Evolutionary conservation across 2,888 invertebrate species (phyloP).

Genomic region (Liopterus haemorrhoidalis): DNA sequence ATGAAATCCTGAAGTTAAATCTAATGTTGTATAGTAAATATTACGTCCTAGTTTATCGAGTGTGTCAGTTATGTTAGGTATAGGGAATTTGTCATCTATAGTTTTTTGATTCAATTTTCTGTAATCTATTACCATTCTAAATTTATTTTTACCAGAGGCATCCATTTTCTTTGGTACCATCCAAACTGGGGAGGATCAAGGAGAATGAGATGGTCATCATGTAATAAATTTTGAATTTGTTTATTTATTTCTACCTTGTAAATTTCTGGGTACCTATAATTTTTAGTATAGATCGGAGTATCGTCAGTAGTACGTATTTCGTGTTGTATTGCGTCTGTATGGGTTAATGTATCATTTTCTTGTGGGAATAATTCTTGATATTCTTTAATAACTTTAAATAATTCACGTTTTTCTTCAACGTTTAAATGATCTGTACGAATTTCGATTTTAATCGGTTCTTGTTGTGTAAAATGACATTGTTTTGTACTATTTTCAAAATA

Average conservation of each 20-base stretch:
- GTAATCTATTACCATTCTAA: constrained; percentile 32
- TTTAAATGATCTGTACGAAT: constrained; percentile 9
- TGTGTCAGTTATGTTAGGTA: constrained; percentile 30
- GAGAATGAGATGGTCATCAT: constrained; percentile 33
- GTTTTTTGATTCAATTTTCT: constrained; percentile 27
- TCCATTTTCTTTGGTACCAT: constrained; percentile 39
- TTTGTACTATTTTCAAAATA: too few species aligned
- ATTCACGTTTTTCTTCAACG: constrained; percentile 1
- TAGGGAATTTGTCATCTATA: constrained; percentile 28
- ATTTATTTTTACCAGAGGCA: constrained; percentile 32
- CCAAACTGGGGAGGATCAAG: constrained; percentile 38
- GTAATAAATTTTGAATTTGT: constrained; percentile 34
- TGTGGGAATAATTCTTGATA: constrained; percentile 8
- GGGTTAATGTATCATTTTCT: constrained; percentile 1
- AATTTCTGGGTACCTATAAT: constrained; percentile 30
- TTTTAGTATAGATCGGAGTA: constrained; percentile 21
- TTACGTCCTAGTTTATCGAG: constrained; percentile 28
- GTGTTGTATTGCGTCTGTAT: not conserved
- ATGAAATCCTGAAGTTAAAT: constrained; percentile 21
- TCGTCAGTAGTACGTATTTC: constrained; percentile 4
- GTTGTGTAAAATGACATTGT: too few species aligned
- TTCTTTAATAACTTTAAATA: constrained; percentile 4
- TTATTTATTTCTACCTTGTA: constrained; percentile 32
- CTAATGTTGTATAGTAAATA: constrained; percentile 25
- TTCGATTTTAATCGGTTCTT: too few species aligned